Percentiles rank a stretch among this genome's conserved stretches.
Conservation (phyloP, 1,140 invertebrate genomes). For the Arion vulgaris region DNA sequence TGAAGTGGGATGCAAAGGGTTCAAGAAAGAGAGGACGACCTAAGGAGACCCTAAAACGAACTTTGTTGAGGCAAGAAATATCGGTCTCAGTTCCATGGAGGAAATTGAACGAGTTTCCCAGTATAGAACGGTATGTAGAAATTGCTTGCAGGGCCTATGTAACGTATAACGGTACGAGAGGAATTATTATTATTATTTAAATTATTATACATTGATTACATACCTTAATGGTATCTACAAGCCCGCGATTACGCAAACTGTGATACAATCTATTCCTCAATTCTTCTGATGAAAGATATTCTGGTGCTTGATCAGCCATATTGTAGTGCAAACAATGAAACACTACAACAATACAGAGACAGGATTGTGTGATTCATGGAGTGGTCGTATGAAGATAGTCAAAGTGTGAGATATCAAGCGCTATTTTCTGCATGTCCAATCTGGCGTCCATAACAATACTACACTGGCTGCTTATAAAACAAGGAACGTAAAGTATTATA, state of each 20-base stretch:
- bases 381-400: not conserved
- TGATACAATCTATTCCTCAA: constrained; percentile 63
- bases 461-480: not conserved
- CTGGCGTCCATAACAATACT: constrained; percentile 40
- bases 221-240: constrained; percentile 66
- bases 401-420: no score
- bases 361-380: not conserved
- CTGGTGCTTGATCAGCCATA: constrained; percentile 56
- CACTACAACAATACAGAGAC: not conserved
- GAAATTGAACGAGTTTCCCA: no score
- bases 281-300: constrained; percentile 64
- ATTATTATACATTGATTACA: no score
- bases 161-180: no score
- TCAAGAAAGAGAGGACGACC: no score
- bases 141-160: no score
- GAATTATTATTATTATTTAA: no score
- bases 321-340: not conserved
- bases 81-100: no score
- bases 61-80: no score
- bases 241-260: constrained; percentile 60
- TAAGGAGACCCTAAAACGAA: no score
- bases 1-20: no score
- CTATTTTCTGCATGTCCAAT: constrained; percentile 33
- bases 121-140: no score
- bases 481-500: not conserved